Percentiles rank a stretch among this genome's conserved stretches.
Conservation (phyloP, 2,888 invertebrate species). For the Andrena flavipes region DNA sequence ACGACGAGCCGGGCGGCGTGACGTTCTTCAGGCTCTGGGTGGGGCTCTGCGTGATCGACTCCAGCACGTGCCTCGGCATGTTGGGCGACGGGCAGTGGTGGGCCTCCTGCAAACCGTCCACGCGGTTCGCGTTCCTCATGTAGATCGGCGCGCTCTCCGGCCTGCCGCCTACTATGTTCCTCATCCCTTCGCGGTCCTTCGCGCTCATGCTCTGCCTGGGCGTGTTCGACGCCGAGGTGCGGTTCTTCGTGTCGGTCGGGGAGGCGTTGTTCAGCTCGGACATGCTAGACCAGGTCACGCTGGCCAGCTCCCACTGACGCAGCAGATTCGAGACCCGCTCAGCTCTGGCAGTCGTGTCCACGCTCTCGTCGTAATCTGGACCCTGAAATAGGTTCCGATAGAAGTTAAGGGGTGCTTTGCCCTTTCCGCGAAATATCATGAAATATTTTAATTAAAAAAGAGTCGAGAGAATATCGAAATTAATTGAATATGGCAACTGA, state of each 20-base stretch:
- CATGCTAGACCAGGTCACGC: constrained; percentile 85
- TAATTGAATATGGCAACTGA: no score
- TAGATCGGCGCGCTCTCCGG: constrained; percentile 82
- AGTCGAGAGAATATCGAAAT: no score
- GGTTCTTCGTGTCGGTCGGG: constrained; percentile 54
- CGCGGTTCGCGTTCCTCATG: constrained; percentile 79
- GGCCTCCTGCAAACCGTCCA: constrained; percentile 80
- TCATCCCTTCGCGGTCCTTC: constrained; percentile 82
- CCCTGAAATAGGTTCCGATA: constrained; percentile 86
- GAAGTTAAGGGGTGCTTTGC: no score
- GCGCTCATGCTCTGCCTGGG: constrained; percentile 74
- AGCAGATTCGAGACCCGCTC: constrained; percentile 89
- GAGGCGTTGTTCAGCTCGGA: constrained; percentile 71
- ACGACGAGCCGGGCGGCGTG: constrained; percentile 74
- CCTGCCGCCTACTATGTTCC: constrained; percentile 81
- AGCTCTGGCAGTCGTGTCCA: constrained; percentile 89
- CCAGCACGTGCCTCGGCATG: constrained; percentile 82
- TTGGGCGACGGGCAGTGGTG: constrained; percentile 78
- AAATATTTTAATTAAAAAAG: no score
- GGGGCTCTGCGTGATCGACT: constrained; percentile 82
- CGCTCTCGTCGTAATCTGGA: constrained; percentile 92
- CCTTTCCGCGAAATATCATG: no score
- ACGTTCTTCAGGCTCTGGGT: constrained; percentile 79
- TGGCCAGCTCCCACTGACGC: constrained; percentile 92
- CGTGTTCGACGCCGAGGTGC: constrained; percentile 57